Evolutionary conservation across 2,113 vertebrate species (phyloP), one percentile per base, ranked within the genome.

Genomic region (Chloropsis hardwickii): DNA sequence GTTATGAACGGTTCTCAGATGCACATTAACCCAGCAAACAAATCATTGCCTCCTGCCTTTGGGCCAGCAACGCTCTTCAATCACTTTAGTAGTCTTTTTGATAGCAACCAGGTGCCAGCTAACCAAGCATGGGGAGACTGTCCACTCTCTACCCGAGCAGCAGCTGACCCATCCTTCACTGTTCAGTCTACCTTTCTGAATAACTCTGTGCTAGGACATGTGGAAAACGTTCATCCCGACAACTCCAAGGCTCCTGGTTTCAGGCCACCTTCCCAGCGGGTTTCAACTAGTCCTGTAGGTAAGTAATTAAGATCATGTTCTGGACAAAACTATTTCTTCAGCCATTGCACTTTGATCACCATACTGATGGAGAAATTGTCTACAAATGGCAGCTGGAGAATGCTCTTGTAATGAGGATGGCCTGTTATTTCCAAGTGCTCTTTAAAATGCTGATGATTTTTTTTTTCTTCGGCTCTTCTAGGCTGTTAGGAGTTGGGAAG

Each of bases 81-180:
- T 98, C 99, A 98, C 97, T 99, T 99, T 98, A 99, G 99, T 98
- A 99, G 99, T 98, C 99, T 99, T 97, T 99, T 99, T 95, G 99
- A 99, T 91, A 99, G 97, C 97, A 99, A 97, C 94, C 99, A 99
- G 98, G 98, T 99, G 91, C 98, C 99, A 95, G 98, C 98, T 97
- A 99, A 99, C 97, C 99, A 99, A 95, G 98, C 99, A 42, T 99
- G 99, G 99, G 99, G 99, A 94, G 99, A 99, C 65, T 99, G 99
- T 83, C 98, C 99, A 54, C 97, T 99, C 81, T 98, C 99, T 53
- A 97, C 98, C 85, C 98, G 99, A 95, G 98, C 99, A 94, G 98
- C 99, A 42, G 97, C 98, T 61, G 99, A 99, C 96, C 99, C 98
- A 85, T 98, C 99, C 56, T 99, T 99, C 94, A 98, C 98, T 14